phyloP scores from a whole-genome alignment of 2,113 vertebrate species.

The Erinaceus europaeus region DNA sequence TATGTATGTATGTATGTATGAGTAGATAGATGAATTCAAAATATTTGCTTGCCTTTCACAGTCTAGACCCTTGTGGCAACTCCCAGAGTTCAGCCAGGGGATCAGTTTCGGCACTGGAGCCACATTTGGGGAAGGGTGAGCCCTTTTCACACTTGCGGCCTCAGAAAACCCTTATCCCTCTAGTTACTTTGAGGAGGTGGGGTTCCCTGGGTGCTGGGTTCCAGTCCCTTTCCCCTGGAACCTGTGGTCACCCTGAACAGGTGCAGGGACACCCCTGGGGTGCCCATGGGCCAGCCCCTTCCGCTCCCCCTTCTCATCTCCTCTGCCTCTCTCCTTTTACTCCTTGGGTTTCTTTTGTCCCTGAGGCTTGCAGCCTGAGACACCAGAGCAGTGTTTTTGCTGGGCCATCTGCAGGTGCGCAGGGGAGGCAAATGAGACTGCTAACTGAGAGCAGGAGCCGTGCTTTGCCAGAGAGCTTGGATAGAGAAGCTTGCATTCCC shows the following conservation, averaged over 20 bases:
- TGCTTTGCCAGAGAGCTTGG: conserved; percentile 62
- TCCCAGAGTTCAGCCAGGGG: not conserved
- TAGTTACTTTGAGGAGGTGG: not conserved
- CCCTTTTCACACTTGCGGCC: not conserved
- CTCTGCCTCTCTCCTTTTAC: not conserved
- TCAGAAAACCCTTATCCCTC: not conserved
- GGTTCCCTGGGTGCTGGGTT: not conserved
- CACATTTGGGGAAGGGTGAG: not conserved
- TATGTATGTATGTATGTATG: too few relatives aligned
- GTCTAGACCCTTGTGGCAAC: not conserved
- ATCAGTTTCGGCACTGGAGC: not conserved
- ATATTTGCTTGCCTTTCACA: not conserved
- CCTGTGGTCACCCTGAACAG: not conserved
- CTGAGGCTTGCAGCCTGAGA: conserved; percentile 49
- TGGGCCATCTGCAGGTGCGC: conserved; percentile 64
- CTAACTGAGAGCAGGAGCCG: conserved; percentile 63
- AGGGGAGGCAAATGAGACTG: conserved; percentile 65
- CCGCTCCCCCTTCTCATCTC: not conserved
- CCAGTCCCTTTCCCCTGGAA: not conserved
- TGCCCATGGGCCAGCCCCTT: too few relatives aligned
- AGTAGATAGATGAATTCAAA: too few relatives aligned
- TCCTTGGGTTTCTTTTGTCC: conserved; percentile 4
- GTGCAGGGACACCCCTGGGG: rapidly evolving
- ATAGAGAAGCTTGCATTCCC: not conserved
- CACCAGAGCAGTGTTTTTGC: conserved; percentile 53